These are phyloP conservation scores for Paracanthobrama guichenoti DNA, from an alignment of 2,113 vertebrate species.

Conservation along the genomic window DNA sequence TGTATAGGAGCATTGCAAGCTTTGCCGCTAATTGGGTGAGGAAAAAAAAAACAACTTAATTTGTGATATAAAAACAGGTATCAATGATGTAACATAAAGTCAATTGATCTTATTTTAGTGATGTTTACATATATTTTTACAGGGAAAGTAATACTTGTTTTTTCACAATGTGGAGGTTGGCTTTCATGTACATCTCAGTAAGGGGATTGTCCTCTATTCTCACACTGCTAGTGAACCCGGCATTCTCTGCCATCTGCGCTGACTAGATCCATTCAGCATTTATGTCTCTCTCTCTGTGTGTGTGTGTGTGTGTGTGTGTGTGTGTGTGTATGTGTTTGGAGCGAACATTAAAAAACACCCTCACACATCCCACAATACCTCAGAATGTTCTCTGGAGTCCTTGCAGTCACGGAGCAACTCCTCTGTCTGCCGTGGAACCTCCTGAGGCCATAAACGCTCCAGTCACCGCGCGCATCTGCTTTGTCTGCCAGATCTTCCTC, in stretches of 20 bases:
- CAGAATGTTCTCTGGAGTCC: constrained; percentile 23
- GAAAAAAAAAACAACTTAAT: neutral
- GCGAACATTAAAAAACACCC: constrained; percentile 24
- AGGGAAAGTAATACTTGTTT: neutral
- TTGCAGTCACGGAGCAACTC: constrained; percentile 22
- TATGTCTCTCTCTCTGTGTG: constrained; percentile 44
- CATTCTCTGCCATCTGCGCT: constrained; percentile 7
- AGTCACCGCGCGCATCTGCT: constrained; percentile 7
- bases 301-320: constrained; percentile 45
- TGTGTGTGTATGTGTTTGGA: constrained; percentile 35
- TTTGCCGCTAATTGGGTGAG: too few relatives aligned
- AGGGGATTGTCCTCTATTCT: constrained; percentile 3
- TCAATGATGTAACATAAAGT: neutral
- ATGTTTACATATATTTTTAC: neutral
- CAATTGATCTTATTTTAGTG: neutral
- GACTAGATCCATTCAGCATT: constrained; percentile 28
- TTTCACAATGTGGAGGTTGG: neutral
- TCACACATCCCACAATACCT: constrained; percentile 27
- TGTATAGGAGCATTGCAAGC: too few relatives aligned
- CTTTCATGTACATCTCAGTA: neutral
- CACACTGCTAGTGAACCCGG: neutral
- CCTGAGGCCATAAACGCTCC: constrained; percentile 35
- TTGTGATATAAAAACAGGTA: neutral
- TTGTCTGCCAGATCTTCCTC: constrained; percentile 24
- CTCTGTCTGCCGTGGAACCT: constrained; percentile 43